A percentile compares a stretch with the other conserved stretches of the same genome.
Evolutionary conservation across 2,888 invertebrate genomes (phyloP).

Genomic region (Dryobotodes eremita): DNA sequence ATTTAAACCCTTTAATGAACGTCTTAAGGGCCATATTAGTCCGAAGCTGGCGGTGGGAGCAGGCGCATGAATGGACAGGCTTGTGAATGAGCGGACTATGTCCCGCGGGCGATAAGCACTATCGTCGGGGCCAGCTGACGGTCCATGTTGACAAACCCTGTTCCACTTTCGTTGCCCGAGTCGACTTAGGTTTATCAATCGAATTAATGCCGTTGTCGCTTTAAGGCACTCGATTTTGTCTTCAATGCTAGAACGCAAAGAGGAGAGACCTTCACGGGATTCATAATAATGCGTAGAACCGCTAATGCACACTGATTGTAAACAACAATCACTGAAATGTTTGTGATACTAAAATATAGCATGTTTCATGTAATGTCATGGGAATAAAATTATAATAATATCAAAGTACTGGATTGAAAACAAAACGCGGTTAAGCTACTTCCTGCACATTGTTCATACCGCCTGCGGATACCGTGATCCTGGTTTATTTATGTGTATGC

Average conservation of each 20-base stretch:
- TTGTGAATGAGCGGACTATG: slow-evolving; percentile 91
- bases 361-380: slow-evolving; percentile 48
- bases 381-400: slow-evolving; percentile 51
- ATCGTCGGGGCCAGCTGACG: slow-evolving; percentile 90
- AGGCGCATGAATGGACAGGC: slow-evolving; percentile 88
- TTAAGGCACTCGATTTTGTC: slow-evolving; percentile 66
- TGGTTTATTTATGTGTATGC: slow-evolving; percentile 57
- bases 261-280: slow-evolving; percentile 37
- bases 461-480: slow-evolving; percentile 56
- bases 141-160: slow-evolving; percentile 90
- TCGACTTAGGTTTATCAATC: slow-evolving; percentile 85
- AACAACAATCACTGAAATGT: slow-evolving; percentile 38
- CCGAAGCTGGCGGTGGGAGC: slow-evolving; percentile 72
- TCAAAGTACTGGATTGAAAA: slow-evolving; percentile 52
- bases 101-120: slow-evolving; percentile 89
- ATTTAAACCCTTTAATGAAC: slow-evolving; percentile 74
- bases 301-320: slow-evolving; percentile 41
- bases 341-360: slow-evolving; percentile 33
- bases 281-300: slow-evolving; percentile 49
- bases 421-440: slow-evolving; percentile 53
- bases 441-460: slow-evolving; percentile 59
- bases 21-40: slow-evolving; percentile 79
- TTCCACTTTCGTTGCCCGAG: slow-evolving; percentile 86
- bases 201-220: slow-evolving; percentile 74
- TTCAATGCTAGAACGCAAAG: slow-evolving; percentile 56